Evolutionary conservation across 1,140 invertebrate genomes (phyloP).

Genomic region (Pomacea maculata): DNA sequence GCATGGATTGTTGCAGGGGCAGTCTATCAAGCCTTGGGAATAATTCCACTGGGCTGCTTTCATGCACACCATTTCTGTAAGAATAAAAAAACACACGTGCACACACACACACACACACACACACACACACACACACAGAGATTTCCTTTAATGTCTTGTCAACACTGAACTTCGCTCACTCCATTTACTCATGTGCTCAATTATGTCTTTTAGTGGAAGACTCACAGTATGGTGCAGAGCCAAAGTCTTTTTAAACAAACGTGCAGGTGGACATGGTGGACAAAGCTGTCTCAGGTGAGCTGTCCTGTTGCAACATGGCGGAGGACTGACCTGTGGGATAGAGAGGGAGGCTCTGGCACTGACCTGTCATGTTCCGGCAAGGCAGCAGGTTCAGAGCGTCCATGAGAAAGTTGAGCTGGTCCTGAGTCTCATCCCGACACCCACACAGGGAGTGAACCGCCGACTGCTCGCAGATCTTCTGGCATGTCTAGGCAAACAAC

Average conservation of each 20-base stretch:
- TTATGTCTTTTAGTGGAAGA: too few species aligned
- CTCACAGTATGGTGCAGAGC: too few species aligned
- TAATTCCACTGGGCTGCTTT: neutral
- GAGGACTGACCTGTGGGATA: neutral
- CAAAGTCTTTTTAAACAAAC: too few species aligned
- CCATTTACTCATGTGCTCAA: too few species aligned
- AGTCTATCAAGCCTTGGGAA: neutral
- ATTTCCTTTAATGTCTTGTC: too few species aligned
- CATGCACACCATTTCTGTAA: conserved; percentile 18
- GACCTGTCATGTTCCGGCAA: conserved; percentile 6
- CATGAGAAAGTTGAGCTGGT: conserved; percentile 16
- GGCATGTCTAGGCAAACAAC: conserved; percentile 17
- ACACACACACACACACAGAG: neutral
- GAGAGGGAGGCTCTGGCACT: neutral
- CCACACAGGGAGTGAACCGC: neutral
- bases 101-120: conserved; percentile 1
- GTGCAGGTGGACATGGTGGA: too few species aligned
- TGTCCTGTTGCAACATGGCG: too few species aligned
- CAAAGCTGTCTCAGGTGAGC: too few species aligned
- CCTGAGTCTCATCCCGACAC: conserved; percentile 20
- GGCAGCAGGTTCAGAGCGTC: neutral
- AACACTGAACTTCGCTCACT: too few species aligned
- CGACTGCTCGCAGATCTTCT: conserved; percentile 24
- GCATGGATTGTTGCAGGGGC: conserved; percentile 17
- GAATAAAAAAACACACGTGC: neutral